Evolutionary conservation across 2,888 invertebrate genomes (phyloP).

Genomic region (Salpingus planirostris): DNA sequence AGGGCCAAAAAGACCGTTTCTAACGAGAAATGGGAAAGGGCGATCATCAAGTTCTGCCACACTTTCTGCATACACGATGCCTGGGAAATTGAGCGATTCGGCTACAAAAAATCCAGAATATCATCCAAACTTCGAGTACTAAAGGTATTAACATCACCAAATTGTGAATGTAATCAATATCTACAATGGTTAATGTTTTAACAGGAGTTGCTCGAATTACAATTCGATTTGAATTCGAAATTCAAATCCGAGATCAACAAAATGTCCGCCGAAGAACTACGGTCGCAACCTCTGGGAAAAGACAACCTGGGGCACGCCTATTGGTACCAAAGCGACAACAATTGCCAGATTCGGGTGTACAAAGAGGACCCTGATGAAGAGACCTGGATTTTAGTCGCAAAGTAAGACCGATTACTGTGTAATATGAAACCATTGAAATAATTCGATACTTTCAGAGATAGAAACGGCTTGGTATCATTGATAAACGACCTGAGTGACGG

Average conservation of each 20-base stretch:
- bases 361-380: constrained; percentile 95
- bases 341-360: constrained; percentile 84
- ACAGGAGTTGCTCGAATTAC: constrained; percentile 81
- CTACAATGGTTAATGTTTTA: constrained; percentile 12
- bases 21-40: constrained; percentile 84
- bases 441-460: constrained; percentile 32
- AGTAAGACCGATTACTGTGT: no score
- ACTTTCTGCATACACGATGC: constrained; percentile 85
- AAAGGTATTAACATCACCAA: constrained; percentile 73
- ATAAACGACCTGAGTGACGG: constrained; percentile 66
- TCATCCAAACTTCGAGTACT: constrained; percentile 81
- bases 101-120: constrained; percentile 85
- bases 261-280: constrained; percentile 66
- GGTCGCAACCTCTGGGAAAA: constrained; percentile 81
- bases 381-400: constrained; percentile 87
- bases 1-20: constrained; percentile 75
- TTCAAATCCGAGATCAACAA: constrained; percentile 85
- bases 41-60: constrained; percentile 84
- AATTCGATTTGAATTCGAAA: constrained; percentile 89
- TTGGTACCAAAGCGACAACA: constrained; percentile 87
- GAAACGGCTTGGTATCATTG: constrained; percentile 71
- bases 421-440: no score
- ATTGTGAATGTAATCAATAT: constrained; percentile 10
- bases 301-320: constrained; percentile 88
- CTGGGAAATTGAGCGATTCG: constrained; percentile 93